Conservation (phyloP, 2,113 vertebrate genomes). For the Pitta sordida region DNA sequence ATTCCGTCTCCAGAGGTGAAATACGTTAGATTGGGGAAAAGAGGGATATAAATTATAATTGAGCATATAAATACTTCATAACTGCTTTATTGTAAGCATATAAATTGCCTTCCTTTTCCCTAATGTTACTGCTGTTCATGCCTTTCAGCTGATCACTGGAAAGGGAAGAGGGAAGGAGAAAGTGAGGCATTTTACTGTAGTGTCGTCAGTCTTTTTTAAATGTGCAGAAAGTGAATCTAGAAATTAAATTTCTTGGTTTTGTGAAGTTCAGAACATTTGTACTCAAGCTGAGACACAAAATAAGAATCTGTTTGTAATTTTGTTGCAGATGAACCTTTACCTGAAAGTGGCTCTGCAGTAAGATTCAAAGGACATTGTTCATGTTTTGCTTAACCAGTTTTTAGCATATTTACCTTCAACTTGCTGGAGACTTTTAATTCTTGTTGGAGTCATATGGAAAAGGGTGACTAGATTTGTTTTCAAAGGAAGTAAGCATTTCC, state of each 20-base stretch:
- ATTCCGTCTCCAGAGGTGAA: not conserved
- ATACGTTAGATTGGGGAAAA: not conserved
- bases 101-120: not conserved
- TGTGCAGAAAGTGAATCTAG: not conserved
- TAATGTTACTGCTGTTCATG: not conserved
- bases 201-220: not conserved
- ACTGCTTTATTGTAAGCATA: not conserved
- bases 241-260: not conserved
- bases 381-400: not conserved
- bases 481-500: constrained; percentile 58
- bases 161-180: not conserved
- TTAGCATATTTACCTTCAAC: not conserved
- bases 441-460: not conserved
- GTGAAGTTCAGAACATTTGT: not conserved
- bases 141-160: not conserved
- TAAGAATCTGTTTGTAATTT: not conserved
- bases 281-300: not conserved
- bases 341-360: not conserved
- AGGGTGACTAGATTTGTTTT: constrained; percentile 16
- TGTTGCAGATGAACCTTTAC: not conserved
- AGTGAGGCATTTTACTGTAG: not conserved
- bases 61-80: not conserved
- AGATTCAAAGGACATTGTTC: not conserved
- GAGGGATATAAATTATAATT: not conserved
- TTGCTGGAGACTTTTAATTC: not conserved